Base-by-base conservation (phyloP, 2,888 invertebrate genomes). In the Malacosoma neustria region DNA sequence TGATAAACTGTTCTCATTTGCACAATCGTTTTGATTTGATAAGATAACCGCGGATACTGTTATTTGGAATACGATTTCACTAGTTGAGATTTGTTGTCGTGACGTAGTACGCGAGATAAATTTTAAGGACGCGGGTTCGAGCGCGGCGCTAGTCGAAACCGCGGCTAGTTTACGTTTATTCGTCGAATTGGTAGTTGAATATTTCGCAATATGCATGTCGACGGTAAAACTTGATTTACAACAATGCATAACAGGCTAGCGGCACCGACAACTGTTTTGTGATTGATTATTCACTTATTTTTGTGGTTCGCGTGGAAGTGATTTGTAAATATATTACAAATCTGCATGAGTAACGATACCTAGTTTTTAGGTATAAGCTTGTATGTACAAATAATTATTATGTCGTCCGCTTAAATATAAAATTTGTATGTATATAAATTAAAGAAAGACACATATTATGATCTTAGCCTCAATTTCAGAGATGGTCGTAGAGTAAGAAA, bases 1-100 rank as follows among this genome's bases (percentile, higher is more conserved):
- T 60, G 71, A 69, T 69, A 72, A 72, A 76, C 72, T 73, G 74
- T 54, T 73, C 80, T 75, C 76, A 72, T 81, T 84, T 77, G 75
- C 70, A 72, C 80, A 79, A 74, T 72, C 69, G 52, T 68, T 55
- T 56, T 61, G 64, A 69, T 75, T 72, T 72, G 84, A 84, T 84
- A 81, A 72, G 72, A 72, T 75, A 76, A 60, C 54, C 22, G 22
- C 22, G 22, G 22, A 4, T 22, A 22, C 22, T 57, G 67, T 48
- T 72, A 67, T 76, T 76, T 73, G 63, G 67, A 68, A 64, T 72
- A 70, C 67, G 61, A 62, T 75, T 75, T 73, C 69, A 72, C 61
- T 57, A 58, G 68, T 65, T 60, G 69, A 73, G 84, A 84, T 84
- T 84, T 81, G 70, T 77, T 71, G 51, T 60, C 54, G 65, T 77